Conservation (phyloP, 1,140 invertebrate genomes). For the Caenorhabditis remanei region DNA sequence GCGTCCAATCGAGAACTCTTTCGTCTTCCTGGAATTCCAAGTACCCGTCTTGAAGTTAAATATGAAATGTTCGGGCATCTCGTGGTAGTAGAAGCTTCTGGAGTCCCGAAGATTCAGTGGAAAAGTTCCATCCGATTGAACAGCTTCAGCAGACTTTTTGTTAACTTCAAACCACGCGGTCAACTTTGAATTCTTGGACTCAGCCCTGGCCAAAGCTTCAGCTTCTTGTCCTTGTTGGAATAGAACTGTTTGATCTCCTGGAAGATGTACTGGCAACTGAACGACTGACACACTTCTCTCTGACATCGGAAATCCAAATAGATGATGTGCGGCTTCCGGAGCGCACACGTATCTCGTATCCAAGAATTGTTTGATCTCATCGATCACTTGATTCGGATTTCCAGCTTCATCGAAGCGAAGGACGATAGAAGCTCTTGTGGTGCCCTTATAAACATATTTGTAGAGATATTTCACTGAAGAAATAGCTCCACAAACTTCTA, state of each 20-base stretch:
- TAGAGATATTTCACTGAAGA: constrained; percentile 31
- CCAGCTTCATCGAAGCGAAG: neutral
- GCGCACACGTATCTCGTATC: constrained; percentile 38
- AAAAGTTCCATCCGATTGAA: no score
- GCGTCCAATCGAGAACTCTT: no score
- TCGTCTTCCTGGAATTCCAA: no score
- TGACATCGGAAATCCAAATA: constrained; percentile 23
- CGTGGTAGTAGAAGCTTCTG: no score
- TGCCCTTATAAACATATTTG: constrained; percentile 57
- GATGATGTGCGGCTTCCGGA: constrained; percentile 11
- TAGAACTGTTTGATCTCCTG: neutral
- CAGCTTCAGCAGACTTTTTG: neutral
- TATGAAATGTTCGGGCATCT: neutral
- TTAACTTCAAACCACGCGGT: neutral
- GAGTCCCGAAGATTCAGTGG: no score
- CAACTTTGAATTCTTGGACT: no score
- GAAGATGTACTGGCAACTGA: constrained; percentile 76
- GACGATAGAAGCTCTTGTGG: neutral
- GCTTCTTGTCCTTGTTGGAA: neutral
- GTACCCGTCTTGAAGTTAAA: neutral
- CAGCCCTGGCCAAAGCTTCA: neutral
- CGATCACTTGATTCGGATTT: neutral
- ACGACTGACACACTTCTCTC: constrained; percentile 77
- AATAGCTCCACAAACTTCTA: constrained; percentile 18
- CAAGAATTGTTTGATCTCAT: constrained; percentile 34